phyloP scores from a whole-genome alignment of 2,888 invertebrate genomes.

The Dicyrtomina minuta region DNA sequence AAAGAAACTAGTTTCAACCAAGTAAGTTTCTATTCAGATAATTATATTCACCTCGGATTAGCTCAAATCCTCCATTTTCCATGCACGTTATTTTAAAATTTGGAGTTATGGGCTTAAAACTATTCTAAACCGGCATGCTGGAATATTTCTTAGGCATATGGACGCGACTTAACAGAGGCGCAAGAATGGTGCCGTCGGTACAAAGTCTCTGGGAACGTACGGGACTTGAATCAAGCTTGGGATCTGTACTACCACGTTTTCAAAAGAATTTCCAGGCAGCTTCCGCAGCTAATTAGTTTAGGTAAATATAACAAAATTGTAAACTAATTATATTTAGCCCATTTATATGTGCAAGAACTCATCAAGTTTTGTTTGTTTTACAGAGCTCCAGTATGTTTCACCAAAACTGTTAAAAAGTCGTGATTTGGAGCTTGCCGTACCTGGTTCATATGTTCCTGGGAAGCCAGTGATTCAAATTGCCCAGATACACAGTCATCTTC shows the following conservation, averaged over 20 bases:
- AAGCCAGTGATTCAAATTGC: slow-evolving; percentile 85
- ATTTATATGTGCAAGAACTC: background rate
- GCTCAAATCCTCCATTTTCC: no score
- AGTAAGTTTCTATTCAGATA: slow-evolving; percentile 55
- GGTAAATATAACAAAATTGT: slow-evolving; percentile 26
- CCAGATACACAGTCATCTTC: slow-evolving; percentile 84
- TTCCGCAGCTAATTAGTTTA: slow-evolving; percentile 85
- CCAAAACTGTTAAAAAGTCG: slow-evolving; percentile 85
- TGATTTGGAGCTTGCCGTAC: slow-evolving; percentile 93
- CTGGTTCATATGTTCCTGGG: slow-evolving; percentile 94
- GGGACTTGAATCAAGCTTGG: slow-evolving; percentile 98
- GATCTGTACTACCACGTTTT: slow-evolving; percentile 99
- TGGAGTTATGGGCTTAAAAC: no score
- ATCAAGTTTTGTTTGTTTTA: slow-evolving; percentile 8
- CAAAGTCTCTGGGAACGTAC: slow-evolving; percentile 75
- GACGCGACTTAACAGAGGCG: slow-evolving; percentile 89
- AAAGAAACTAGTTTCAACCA: slow-evolving; percentile 97
- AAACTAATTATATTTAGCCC: background rate
- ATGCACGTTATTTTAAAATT: no score
- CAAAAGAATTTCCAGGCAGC: slow-evolving; percentile 89
- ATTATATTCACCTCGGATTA: no score
- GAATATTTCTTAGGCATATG: slow-evolving; percentile 80
- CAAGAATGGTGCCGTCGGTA: slow-evolving; percentile 93
- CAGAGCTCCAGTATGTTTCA: slow-evolving; percentile 90
- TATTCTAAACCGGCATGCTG: no score